These are phyloP conservation scores for Tragelaphus eurycerus DNA, from an alignment of 2,797 vertebrate species.

Conservation along the genomic window DNA sequence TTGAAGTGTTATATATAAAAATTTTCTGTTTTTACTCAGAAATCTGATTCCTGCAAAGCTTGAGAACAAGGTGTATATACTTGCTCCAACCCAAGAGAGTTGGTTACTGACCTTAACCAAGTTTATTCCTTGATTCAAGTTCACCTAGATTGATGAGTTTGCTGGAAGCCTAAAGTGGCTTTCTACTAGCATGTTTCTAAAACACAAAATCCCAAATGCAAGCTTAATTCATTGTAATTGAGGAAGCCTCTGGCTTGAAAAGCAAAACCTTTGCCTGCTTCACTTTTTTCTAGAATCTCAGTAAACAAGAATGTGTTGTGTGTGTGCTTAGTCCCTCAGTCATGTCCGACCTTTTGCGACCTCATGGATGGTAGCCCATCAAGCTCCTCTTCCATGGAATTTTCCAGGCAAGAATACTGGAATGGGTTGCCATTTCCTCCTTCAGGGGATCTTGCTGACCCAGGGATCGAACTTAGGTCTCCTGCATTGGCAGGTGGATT, in stretches of 20 bases:
- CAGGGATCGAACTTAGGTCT: neutral
- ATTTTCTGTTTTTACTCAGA: neutral
- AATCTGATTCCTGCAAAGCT: neutral
- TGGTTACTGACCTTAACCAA: neutral
- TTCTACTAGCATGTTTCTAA: neutral
- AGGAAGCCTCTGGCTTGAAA: neutral
- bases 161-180: neutral
- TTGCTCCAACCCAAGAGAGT: neutral
- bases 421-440: neutral
- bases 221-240: neutral
- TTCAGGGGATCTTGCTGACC: neutral
- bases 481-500: accelerated
- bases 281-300: neutral
- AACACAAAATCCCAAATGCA: neutral
- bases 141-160: neutral
- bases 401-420: neutral
- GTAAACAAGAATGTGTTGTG: neutral
- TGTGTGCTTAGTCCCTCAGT: neutral
- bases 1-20: neutral
- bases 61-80: neutral
- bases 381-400: neutral
- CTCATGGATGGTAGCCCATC: accelerated
- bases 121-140: neutral
- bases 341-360: neutral
- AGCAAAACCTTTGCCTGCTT: neutral